These are phyloP conservation scores for Clarias magur DNA, from an alignment of 2,113 vertebrate genomes.

Conservation along the genomic window DNA sequence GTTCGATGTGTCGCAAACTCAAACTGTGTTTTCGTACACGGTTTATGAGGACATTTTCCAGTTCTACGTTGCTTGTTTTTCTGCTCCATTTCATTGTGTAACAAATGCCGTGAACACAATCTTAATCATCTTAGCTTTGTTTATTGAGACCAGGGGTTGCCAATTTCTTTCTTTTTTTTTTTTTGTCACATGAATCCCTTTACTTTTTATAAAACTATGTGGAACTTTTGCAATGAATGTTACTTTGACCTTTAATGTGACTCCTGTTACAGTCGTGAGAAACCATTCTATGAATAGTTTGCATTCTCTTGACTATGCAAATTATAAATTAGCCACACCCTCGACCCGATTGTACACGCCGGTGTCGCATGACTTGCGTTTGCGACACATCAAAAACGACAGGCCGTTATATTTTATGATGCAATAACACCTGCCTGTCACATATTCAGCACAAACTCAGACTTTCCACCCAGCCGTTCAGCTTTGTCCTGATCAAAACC, in stretches of 20 bases:
- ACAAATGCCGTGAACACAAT: background rate
- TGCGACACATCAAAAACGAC: background rate
- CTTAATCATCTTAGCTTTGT: background rate
- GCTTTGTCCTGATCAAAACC: background rate
- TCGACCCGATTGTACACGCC: no score
- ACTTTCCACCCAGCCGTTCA: conserved; percentile 1
- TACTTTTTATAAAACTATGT: background rate
- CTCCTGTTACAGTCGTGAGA: background rate
- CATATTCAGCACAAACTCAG: background rate
- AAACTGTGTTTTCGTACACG: background rate
- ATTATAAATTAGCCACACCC: background rate
- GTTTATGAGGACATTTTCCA: background rate
- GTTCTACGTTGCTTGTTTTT: background rate
- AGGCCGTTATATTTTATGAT: background rate
- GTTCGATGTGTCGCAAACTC: no score
- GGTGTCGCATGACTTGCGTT: background rate
- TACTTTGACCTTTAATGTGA: background rate
- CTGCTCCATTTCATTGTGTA: background rate
- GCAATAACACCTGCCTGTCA: background rate
- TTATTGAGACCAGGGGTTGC: background rate
- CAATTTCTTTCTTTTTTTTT: background rate
- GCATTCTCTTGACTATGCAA: background rate
- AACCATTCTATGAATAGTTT: background rate
- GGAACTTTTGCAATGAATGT: background rate
- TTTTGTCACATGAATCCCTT: background rate